Percentiles rank a stretch among this genome's conserved stretches.
phyloP scores from a whole-genome alignment of 2,113 vertebrate species.

The Speoplatyrhinus poulsoni region DNA sequence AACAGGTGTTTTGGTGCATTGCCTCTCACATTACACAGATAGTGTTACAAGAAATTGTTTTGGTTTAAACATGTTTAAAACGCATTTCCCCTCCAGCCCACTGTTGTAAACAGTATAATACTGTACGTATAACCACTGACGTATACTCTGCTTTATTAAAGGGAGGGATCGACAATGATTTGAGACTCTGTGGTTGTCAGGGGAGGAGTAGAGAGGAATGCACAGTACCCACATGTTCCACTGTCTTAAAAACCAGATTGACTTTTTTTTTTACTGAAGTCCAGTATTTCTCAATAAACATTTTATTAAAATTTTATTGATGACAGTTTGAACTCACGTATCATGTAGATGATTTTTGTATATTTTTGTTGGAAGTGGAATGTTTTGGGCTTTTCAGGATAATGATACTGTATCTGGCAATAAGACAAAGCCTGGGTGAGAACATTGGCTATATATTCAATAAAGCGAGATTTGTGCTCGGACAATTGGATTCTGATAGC shows the following conservation, averaged over 20 bases:
- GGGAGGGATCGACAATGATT: no score
- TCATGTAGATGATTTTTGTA: slow-evolving; percentile 48
- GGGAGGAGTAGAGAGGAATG: no score
- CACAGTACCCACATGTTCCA: no score
- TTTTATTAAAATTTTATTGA: slow-evolving; percentile 42
- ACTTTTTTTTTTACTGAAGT: not conserved
- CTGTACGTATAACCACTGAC: no score
- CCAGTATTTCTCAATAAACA: slow-evolving; percentile 31
- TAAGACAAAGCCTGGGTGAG: slow-evolving; percentile 41
- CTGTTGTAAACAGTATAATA: no score
- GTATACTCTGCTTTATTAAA: no score
- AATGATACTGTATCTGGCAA: slow-evolving; percentile 52
- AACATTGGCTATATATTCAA: slow-evolving; percentile 66
- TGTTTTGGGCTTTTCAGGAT: slow-evolving; percentile 9
- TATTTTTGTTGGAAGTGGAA: slow-evolving; percentile 30
- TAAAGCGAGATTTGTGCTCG: slow-evolving; percentile 50
- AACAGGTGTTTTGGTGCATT: slow-evolving; percentile 6
- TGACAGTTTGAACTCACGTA: slow-evolving; percentile 28
- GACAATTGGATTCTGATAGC: slow-evolving; percentile 73
- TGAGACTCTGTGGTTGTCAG: no score
- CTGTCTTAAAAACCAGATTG: no score
- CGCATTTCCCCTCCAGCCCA: no score
- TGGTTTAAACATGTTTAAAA: no score
- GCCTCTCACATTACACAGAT: no score
- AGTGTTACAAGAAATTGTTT: not conserved